Conservation (phyloP, 2,797 vertebrate genomes). For the Centroberyx gerrardi region DNA sequence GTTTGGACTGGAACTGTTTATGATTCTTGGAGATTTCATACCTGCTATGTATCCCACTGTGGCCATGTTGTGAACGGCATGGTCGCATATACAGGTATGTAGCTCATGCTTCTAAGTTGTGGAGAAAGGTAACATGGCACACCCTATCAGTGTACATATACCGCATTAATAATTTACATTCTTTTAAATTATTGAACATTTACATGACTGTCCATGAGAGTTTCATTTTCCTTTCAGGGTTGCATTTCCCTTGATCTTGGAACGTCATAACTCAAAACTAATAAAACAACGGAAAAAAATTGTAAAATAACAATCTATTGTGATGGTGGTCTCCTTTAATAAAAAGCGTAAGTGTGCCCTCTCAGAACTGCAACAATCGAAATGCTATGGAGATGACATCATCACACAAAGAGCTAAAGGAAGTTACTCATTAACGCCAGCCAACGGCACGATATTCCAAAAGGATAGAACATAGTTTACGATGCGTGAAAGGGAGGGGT, state of each 20-base stretch:
- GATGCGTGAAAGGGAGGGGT: constrained; percentile 66
- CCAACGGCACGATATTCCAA: constrained; percentile 47
- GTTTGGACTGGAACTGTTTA: too few species aligned
- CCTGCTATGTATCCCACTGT: too few species aligned
- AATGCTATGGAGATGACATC: constrained; percentile 67
- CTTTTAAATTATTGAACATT: not conserved
- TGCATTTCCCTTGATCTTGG: not conserved
- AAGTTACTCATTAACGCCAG: constrained; percentile 64
- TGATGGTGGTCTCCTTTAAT: constrained; percentile 57
- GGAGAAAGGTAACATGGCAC: too few species aligned
- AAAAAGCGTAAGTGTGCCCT: constrained; percentile 26
- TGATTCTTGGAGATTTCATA: too few species aligned
- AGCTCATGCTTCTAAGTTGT: too few species aligned
- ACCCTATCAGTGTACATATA: too few species aligned
- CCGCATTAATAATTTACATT: not conserved
- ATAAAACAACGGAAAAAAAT: constrained; percentile 3
- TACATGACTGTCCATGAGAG: not conserved
- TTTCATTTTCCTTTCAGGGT: not conserved
- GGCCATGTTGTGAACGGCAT: too few species aligned
- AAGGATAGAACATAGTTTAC: constrained; percentile 68
- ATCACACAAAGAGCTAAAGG: constrained; percentile 60
- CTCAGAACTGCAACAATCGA: constrained; percentile 35
- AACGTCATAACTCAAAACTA: constrained; percentile 11
- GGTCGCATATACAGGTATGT: too few species aligned
- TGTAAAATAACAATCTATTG: constrained; percentile 11